phyloP scores from a whole-genome alignment of 2,113 vertebrate genomes.

The Steatornis caripensis region DNA sequence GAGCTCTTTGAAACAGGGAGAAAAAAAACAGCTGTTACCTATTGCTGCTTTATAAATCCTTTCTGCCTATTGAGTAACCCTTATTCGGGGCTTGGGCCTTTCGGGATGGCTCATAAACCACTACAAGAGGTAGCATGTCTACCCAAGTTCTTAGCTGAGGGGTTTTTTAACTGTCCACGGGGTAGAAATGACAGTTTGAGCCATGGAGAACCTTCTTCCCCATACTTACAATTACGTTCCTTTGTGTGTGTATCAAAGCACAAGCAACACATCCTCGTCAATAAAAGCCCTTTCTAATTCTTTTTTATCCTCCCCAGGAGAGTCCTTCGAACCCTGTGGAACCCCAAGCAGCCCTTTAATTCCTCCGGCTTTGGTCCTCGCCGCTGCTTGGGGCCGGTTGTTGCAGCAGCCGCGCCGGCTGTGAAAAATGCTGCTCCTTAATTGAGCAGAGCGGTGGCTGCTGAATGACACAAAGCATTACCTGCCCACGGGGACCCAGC shows the following conservation, averaged over 20 bases:
- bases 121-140: background rate
- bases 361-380: background rate
- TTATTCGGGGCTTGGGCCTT: background rate
- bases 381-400: background rate
- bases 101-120: background rate
- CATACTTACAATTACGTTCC: background rate
- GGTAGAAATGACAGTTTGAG: background rate
- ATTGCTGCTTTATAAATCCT: background rate
- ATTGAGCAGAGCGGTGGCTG: background rate
- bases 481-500: conserved; percentile 35
- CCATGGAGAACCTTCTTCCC: background rate
- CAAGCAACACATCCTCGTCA: background rate
- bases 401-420: background rate
- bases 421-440: background rate
- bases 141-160: background rate
- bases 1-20: background rate
- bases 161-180: background rate
- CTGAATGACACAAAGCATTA: conserved; percentile 13
- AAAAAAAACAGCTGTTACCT: background rate
- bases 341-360: conserved; percentile 10
- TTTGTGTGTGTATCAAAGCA: background rate
- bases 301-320: conserved; percentile 4
- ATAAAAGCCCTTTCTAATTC: conserved; percentile 36
- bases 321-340: background rate
- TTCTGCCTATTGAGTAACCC: background rate